Conservation (phyloP, 2,888 invertebrate genomes). For the Andrena bicolor region DNA sequence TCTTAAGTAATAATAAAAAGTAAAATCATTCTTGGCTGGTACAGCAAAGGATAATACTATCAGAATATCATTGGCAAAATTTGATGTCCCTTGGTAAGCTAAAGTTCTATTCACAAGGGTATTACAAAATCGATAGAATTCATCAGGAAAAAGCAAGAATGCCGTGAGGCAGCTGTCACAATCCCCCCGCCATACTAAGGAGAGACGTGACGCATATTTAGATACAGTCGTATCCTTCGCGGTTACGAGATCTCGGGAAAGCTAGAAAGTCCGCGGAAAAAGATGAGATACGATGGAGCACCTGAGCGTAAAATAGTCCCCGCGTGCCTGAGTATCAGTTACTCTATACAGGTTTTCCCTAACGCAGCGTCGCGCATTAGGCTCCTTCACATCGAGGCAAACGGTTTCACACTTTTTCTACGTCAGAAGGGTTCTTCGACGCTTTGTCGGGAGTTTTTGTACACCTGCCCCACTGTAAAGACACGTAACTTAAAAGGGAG, state of each 20-base stretch:
- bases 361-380: slow-evolving; percentile 51
- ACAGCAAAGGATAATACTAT: background rate
- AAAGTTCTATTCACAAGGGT: background rate
- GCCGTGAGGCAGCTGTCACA: slow-evolving; percentile 57
- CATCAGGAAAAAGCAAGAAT: slow-evolving; percentile 16
- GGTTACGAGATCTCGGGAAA: slow-evolving; percentile 62
- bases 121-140: background rate
- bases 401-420: slow-evolving; percentile 38
- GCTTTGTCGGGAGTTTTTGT: background rate
- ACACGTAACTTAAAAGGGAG: no score
- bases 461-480: no score
- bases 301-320: slow-evolving; percentile 83
- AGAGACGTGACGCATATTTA: slow-evolving; percentile 44
- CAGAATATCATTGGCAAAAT: background rate
- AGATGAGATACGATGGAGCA: slow-evolving; percentile 82
- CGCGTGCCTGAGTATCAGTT: slow-evolving; percentile 55
- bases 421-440: slow-evolving; percentile 44
- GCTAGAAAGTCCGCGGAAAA: slow-evolving; percentile 76
- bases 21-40: background rate
- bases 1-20: background rate
- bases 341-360: slow-evolving; percentile 45
- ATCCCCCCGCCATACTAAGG: slow-evolving; percentile 35
- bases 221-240: slow-evolving; percentile 63
- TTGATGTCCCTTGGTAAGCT: background rate
- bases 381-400: slow-evolving; percentile 44